Percentiles rank a stretch among this genome's conserved stretches.
Conservation (phyloP, 64 coral and sea anemone genomes). For the Astreopora myriophthalma region DNA sequence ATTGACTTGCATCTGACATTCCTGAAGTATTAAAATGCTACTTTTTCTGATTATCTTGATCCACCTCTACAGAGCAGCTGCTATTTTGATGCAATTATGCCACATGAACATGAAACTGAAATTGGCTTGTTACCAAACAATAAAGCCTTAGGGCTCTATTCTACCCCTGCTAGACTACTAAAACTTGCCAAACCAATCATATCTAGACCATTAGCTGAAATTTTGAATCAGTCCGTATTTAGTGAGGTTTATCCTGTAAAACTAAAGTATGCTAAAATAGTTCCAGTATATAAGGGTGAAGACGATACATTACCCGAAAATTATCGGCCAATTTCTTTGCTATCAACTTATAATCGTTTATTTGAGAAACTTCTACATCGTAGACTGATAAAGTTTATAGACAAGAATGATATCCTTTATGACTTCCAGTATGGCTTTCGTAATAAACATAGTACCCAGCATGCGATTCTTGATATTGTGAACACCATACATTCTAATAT, state of each 20-base stretch:
- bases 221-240: slow-evolving; percentile 3
- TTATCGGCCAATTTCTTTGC: background rate
- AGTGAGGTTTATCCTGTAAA: background rate
- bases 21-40: background rate
- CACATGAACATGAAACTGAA: slow-evolving; percentile 9
- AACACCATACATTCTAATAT: background rate
- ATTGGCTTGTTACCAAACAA: slow-evolving; percentile 20
- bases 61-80: background rate
- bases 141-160: slow-evolving; percentile 4
- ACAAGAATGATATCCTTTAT: slow-evolving; percentile 14
- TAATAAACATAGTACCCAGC: background rate
- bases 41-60: slow-evolving; percentile 41
- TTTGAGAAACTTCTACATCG: background rate
- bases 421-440: background rate
- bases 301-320: background rate
- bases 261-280: background rate
- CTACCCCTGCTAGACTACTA: background rate
- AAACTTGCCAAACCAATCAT: slow-evolving; percentile 15
- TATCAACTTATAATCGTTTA: background rate
- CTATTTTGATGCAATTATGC: slow-evolving; percentile 35
- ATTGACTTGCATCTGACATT: background rate
- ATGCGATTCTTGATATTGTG: background rate
- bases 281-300: background rate
- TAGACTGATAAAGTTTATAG: background rate
- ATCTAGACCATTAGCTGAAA: slow-evolving; percentile 11